Conservation (phyloP, 2,113 vertebrate genomes). For the Daubentonia madagascariensis region DNA sequence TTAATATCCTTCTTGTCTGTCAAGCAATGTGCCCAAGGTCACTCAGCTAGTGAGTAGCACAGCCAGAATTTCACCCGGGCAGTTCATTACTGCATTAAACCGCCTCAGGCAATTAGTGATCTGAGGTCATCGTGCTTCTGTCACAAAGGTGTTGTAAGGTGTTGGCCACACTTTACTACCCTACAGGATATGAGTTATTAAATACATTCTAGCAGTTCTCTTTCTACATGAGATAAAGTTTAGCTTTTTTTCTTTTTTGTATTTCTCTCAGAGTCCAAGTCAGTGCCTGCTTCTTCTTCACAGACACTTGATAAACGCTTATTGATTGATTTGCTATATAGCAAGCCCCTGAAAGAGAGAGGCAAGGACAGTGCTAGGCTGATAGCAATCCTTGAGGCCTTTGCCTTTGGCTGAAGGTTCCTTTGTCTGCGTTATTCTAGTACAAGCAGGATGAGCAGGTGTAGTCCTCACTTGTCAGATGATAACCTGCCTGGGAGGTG, state of each 20-base stretch:
- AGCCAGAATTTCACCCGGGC: neutral
- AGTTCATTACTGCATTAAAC: neutral
- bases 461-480: neutral
- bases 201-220: neutral
- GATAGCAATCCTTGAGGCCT: neutral
- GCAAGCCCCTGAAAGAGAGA: neutral
- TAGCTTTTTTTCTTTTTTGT: neutral
- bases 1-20: conserved; percentile 79
- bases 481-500: neutral
- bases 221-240: neutral
- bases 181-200: neutral
- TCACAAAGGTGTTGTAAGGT: neutral
- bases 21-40: conserved; percentile 25
- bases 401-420: neutral
- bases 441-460: too few relatives aligned
- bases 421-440: neutral
- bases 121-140: neutral
- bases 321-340: neutral
- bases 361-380: neutral
- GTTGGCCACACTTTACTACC: neutral
- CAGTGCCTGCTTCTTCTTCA: neutral
- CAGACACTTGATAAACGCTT: neutral
- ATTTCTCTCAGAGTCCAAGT: neutral
- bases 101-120: fast-evolving
- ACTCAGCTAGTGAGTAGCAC: neutral